Base-by-base conservation (phyloP, 2,797 vertebrate genomes). In the Tachyglossus aculeatus region DNA sequence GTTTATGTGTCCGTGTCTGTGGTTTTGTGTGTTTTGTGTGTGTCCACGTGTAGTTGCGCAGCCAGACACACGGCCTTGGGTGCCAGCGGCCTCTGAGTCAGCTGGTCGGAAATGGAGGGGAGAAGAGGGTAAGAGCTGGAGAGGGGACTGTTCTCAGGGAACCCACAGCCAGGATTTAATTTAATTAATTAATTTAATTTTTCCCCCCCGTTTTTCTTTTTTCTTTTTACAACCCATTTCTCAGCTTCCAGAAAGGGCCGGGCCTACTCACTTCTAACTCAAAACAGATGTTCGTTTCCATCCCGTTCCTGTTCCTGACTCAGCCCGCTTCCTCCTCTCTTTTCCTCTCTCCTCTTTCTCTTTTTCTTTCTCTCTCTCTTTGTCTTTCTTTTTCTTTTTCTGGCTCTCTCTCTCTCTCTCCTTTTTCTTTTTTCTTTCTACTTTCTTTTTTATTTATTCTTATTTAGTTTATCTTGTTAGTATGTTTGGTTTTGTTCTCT, bases 11-110 rank as follows among this genome's bases (percentile, higher is more conserved):
- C 66, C 22, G 19, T 2, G n/a, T n/a, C n/a, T n/a, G n/a, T n/a
- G n/a, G n/a, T n/a, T n/a, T n/a, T n/a, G n/a, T n/a, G n/a, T n/a
- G n/a, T n/a, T n/a, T n/a, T n/a, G n/a, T n/a, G n/a, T n/a, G n/a
- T n/a, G n/a, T n/a, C n/a, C n/a, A n/a, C n/a, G n/a, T n/a, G n/a
- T n/a, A 18, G 64, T 52, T 38, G 61, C 11, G 3, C 68, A 13
- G 27, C 76, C 71, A 79, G 71, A 29, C 58, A 5, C 33, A 0
- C 56, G 50, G n/a, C 77, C 32, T 6, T 58, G 80, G 31, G 31
- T 80, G 85, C 86, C 89, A 88, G 80, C 31, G 67, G 80, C 59
- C 39, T 55, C 67, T 87, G 88, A 89, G 77, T 90, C 88, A 88
- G 85, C 75, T 71, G 89, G 82, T 85, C 72, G 82, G 86, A 73